A percentile compares a stretch with the other conserved stretches of the same genome.
These are phyloP conservation scores for Parnassius glacialis DNA, from an alignment of 2,888 invertebrate species.

Conservation along the genomic window DNA sequence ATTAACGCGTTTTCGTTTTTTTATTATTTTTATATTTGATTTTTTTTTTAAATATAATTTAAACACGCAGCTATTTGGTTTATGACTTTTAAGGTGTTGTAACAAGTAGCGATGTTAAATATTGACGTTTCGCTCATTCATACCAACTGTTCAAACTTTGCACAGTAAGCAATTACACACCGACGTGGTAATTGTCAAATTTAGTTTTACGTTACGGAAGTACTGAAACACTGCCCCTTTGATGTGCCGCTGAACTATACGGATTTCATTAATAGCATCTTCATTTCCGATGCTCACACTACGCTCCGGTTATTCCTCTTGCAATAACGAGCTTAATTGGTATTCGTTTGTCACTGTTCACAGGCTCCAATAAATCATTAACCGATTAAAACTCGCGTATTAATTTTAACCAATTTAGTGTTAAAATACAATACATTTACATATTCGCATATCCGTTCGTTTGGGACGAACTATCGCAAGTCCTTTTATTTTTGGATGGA, in stretches of 20 bases:
- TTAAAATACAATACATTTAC: too few relatives aligned
- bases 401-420: neutral
- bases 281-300: neutral
- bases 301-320: neutral
- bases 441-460: too few relatives aligned
- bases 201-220: conserved; percentile 3
- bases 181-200: conserved; percentile 18
- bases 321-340: too few relatives aligned
- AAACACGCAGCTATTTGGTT: too few relatives aligned
- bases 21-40: too few relatives aligned
- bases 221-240: neutral
- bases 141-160: conserved; percentile 11
- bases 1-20: too few relatives aligned
- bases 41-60: too few relatives aligned
- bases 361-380: neutral
- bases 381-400: neutral
- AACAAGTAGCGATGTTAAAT: conserved; percentile 13
- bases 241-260: neutral
- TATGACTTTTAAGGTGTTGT: neutral
- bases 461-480: too few relatives aligned
- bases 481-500: too few relatives aligned
- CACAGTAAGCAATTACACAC: neutral
- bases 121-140: conserved; percentile 10
- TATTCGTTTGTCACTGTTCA: too few relatives aligned
- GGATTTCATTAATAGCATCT: neutral